Percentiles rank a stretch among this genome's conserved stretches.
Conservation (phyloP, 2,888 invertebrate genomes). For the Drymonia ruficornis region DNA sequence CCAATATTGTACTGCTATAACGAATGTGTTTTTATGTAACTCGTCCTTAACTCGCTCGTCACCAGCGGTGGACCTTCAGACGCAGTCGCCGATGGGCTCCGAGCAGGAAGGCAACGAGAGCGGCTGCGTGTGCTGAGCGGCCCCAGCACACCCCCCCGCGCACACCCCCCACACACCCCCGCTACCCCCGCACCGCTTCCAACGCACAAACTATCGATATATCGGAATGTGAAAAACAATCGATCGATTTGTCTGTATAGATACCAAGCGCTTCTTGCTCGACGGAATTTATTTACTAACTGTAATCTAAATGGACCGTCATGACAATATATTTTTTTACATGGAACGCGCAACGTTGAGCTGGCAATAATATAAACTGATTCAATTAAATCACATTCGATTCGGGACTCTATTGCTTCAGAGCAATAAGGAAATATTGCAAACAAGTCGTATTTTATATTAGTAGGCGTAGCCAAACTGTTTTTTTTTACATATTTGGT, state of each 20-base stretch:
- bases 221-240: slow-evolving; percentile 21
- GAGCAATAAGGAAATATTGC: neutral
- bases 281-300: slow-evolving; percentile 31
- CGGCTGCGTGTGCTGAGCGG: slow-evolving; percentile 91
- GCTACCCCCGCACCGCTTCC: slow-evolving; percentile 44
- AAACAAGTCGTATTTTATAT: neutral
- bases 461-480: no score
- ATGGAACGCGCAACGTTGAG: slow-evolving; percentile 27
- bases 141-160: slow-evolving; percentile 22
- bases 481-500: no score
- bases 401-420: neutral
- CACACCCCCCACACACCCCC: slow-evolving; percentile 25
- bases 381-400: neutral
- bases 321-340: slow-evolving; percentile 18
- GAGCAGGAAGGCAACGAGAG: slow-evolving; percentile 92
- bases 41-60: slow-evolving; percentile 57
- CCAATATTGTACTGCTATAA: no score
- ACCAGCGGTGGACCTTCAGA: slow-evolving; percentile 92
- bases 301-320: slow-evolving; percentile 12
- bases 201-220: slow-evolving; percentile 39
- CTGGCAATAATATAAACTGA: slow-evolving; percentile 6
- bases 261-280: slow-evolving; percentile 30
- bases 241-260: slow-evolving; percentile 24
- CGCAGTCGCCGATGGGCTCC: slow-evolving; percentile 91
- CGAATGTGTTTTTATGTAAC: no score